Percentiles rank a stretch among this genome's conserved stretches.
Evolutionary conservation across 2,113 vertebrate species (phyloP).

Genomic region (Alethe diademata): DNA sequence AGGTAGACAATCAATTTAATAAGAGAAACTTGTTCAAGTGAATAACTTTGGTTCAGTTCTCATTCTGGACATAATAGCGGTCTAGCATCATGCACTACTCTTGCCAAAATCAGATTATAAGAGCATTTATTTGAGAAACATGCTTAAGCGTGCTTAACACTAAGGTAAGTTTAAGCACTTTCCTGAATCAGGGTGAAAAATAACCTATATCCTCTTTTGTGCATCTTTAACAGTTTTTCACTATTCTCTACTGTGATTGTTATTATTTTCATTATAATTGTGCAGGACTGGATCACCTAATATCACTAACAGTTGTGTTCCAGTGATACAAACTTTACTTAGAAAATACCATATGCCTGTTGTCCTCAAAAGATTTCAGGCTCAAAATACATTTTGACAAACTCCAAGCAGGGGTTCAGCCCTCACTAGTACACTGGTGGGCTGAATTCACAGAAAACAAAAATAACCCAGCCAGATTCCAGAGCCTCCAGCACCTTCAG

Average conservation of each 20-base stretch:
- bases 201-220: neutral
- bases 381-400: neutral
- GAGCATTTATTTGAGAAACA: neutral
- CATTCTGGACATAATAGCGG: neutral
- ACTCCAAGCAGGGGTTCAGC: neutral
- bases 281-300: neutral
- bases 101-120: neutral
- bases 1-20: neutral
- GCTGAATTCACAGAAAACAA: neutral
- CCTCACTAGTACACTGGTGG: neutral
- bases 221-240: neutral
- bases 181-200: neutral
- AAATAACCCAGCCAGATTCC: neutral
- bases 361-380: neutral
- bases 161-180: neutral
- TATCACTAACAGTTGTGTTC: neutral
- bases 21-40: neutral
- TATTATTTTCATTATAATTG: neutral
- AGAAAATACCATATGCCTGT: neutral
- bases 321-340: neutral
- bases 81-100: neutral
- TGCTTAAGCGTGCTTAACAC: neutral
- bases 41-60: neutral
- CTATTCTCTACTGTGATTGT: neutral
- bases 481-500: neutral